A percentile compares a stretch with the other conserved stretches of the same genome.
Evolutionary conservation across 2,888 invertebrate genomes (phyloP).

Genomic region (Glyphotaelius pellucidus): DNA sequence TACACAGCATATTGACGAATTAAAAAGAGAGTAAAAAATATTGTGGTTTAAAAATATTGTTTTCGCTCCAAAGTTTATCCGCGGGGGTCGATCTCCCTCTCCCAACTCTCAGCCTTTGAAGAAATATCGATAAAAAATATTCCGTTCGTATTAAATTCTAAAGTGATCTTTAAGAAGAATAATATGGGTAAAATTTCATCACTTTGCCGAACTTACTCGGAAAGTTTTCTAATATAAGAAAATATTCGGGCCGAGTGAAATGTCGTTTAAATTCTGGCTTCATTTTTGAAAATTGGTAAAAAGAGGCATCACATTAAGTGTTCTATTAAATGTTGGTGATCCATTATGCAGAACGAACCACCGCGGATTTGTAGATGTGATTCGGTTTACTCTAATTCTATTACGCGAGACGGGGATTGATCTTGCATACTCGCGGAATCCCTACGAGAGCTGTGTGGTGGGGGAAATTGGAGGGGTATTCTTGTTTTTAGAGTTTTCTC

Average conservation of each 20-base stretch:
- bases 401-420: slow-evolving; percentile 61
- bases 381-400: slow-evolving; percentile 60
- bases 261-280: background rate
- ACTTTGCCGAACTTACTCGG: background rate
- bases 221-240: slow-evolving; percentile 38
- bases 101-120: background rate
- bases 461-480: slow-evolving; percentile 49
- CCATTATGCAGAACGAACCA: slow-evolving; percentile 60
- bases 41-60: background rate
- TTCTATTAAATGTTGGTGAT: slow-evolving; percentile 27
- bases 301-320: background rate
- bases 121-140: slow-evolving; percentile 11
- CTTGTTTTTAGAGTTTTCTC: slow-evolving; percentile 63
- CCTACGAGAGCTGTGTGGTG: slow-evolving; percentile 4
- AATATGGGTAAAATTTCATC: slow-evolving; percentile 21
- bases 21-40: background rate
- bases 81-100: background rate
- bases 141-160: slow-evolving; percentile 32
- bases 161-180: background rate
- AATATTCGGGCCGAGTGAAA: slow-evolving; percentile 14
- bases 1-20: background rate
- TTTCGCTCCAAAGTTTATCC: background rate
- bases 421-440: slow-evolving; percentile 59
- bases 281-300: slow-evolving; percentile 11
- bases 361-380: slow-evolving; percentile 57